Evolutionary conservation across 2,888 invertebrate genomes (phyloP), one percentile per base, ranked within the genome.

Genomic region (Dynastes maya): DNA sequence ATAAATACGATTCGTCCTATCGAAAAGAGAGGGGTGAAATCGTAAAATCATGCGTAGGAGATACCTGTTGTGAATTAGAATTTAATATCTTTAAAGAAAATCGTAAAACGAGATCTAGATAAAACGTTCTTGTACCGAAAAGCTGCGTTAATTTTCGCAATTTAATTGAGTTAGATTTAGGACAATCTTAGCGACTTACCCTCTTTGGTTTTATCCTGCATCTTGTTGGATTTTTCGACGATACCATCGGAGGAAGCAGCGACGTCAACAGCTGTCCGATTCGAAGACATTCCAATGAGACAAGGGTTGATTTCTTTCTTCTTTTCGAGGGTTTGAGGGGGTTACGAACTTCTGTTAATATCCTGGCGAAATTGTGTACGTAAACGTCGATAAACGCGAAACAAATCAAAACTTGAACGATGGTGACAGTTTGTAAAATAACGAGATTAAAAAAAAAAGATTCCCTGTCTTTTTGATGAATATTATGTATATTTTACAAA

Each of bases 361-460:
- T 45, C 45, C 45, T 45, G 2, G 32, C 32, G 32, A 37, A 37
- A 37, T 37, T 37, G 32, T 37, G 32, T 37, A 11, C 1, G 8
- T 45, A 45, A 2, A 45, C 45, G 45, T 45, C 45, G 45, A 45
- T 45, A 11, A 11, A 45, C 11, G 11, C 45, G 45, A 11, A 45
- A 45, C 45, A 11, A 8, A 45, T 45, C 45, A 8, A 45, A 45
- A 45, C 22, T 22, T n/a, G 13, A 53, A 53, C 53, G 55, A 53
- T 5, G 53, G 3, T 53, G 53, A 53, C 53, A 22, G 55, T 22
- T 16, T 13, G 45, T 2, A 13, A 11, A n/a, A n/a, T 11, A 67
- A n/a, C 67, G 67, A 67, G 67, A 64, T 64, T 32, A 64, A 64
- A 32, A 8, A 13, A 22, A 51, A 5, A 37, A 4, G 32, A 37